Evolutionary conservation across 1,140 invertebrate species (phyloP).

Genomic region (Drosophila mayri): DNA sequence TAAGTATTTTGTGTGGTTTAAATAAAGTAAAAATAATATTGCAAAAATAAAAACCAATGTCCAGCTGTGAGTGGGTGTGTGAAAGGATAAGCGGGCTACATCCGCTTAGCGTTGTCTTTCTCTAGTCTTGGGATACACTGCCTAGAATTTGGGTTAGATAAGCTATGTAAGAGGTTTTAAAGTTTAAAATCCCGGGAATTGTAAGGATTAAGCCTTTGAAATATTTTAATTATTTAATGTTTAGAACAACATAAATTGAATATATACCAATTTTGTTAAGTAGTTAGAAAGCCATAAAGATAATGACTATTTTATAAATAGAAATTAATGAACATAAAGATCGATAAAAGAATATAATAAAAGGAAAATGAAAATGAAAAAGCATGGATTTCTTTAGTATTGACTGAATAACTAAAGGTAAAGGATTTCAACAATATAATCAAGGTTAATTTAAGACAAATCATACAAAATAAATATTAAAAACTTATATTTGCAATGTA

Average conservation of each 20-base stretch:
- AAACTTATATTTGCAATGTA: not conserved
- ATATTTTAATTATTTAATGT: no score
- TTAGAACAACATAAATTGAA: no score
- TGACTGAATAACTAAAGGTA: no score
- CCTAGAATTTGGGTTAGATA: not conserved
- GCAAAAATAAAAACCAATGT: constrained; percentile 71
- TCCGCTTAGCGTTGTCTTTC: constrained; percentile 72
- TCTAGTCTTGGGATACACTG: constrained; percentile 30
- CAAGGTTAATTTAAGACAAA: not conserved
- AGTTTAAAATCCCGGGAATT: not conserved
- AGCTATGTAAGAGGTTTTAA: not conserved
- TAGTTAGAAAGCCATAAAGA: no score
- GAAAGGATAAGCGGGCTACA: constrained; percentile 77
- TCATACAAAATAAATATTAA: not conserved
- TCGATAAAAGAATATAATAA: no score
- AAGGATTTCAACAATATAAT: not conserved
- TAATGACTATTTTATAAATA: no score
- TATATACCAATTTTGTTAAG: no score
- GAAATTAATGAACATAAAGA: no score
- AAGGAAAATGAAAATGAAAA: no score
- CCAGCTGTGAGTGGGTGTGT: constrained; percentile 53
- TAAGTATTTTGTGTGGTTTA: constrained; percentile 84
- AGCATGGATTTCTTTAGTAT: no score
- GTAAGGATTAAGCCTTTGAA: no score
- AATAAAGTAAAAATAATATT: constrained; percentile 83